Base-by-base conservation (phyloP, 2,797 vertebrate genomes). In the Sebastes nivosus region DNA sequence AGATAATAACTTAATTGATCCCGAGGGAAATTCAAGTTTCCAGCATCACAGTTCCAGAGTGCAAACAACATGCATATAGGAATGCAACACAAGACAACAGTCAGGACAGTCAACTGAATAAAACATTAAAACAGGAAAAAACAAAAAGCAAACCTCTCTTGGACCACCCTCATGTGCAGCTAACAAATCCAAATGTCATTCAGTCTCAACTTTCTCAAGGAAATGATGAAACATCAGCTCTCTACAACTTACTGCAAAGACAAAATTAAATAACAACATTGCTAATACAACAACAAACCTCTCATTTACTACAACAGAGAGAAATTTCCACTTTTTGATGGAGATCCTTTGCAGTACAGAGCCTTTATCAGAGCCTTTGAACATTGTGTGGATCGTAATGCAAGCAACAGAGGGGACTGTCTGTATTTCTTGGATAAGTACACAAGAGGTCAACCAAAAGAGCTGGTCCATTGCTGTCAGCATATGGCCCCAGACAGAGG, bases 331-430 rank as follows among this genome's bases (percentile, higher is more conserved):
- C 34, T 32, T 34, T 84, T 77, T 81, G 74, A 83, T 25, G 80
- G 80, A 2, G 60, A 85, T 70, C 71, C 66, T 29, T 16, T 88
- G 46, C 52, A 81, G 32, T 83, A 65, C 25, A 72, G 6, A 38
- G 14, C 67, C 11, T 83, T 85, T 11, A 59, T 78, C 9, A 78
- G 72, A 78, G 83, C 77, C 3, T 84, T 81, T 71, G 67, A 65
- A 30, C 42, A 82, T 12, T 81, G 76, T 70, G 57, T 82, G 25
- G 55, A 84, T 14, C 57, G 30, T 8, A 73, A 82, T 4, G 14
- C 68, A 38, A 69, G 20, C 16, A 64, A 36, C 27, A 58, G n/a
- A 57, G 34, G 60, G 4, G 77, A 82, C 54, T 36, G 71, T 42
- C 36, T 80, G 68, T 83, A 80, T 42, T 72, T 54, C 20, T n/a